Percentiles rank a stretch among this genome's conserved stretches.
These are phyloP conservation scores for Aplysina aerophoba DNA, from an alignment of 37 sponge, comb jelly and placozoan species.

Conservation along the genomic window DNA sequence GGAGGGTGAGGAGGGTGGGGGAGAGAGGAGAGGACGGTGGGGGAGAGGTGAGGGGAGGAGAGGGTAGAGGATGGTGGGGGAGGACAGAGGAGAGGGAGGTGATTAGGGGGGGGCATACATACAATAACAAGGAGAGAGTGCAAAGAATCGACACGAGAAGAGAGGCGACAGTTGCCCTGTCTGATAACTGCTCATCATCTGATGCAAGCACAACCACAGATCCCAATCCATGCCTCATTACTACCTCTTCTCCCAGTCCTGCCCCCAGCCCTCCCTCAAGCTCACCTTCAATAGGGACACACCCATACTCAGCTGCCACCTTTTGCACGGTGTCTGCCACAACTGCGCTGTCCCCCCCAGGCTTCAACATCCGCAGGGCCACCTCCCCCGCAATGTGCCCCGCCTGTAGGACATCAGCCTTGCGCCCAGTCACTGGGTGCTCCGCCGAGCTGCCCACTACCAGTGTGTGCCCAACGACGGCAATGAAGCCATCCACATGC, in stretches of 20 bases:
- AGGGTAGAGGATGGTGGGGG: too few species aligned
- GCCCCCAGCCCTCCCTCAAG: neutral
- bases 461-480: constrained; percentile 84
- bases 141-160: too few species aligned
- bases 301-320: constrained; percentile 72
- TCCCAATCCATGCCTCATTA: too few species aligned
- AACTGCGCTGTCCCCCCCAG: constrained; percentile 86
- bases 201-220: too few species aligned
- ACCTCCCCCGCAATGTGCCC: constrained; percentile 88
- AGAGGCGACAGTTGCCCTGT: too few species aligned
- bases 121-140: too few species aligned
- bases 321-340: constrained; percentile 90
- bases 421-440: constrained; percentile 76
- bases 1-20: too few species aligned
- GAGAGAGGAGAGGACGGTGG: too few species aligned
- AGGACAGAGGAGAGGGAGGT: too few species aligned
- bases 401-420: constrained; percentile 93
- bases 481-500: constrained; percentile 95
- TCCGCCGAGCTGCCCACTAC: constrained; percentile 91
- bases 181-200: too few species aligned
- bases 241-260: neutral
- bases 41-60: too few species aligned
- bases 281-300: constrained; percentile 85
- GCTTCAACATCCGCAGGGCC: constrained; percentile 88
- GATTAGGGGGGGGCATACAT: too few species aligned